A percentile compares a stretch with the other conserved stretches of the same genome.
These are phyloP conservation scores for Gorsachius magnificus DNA, from an alignment of 2,797 vertebrate genomes.

Conservation along the genomic window DNA sequence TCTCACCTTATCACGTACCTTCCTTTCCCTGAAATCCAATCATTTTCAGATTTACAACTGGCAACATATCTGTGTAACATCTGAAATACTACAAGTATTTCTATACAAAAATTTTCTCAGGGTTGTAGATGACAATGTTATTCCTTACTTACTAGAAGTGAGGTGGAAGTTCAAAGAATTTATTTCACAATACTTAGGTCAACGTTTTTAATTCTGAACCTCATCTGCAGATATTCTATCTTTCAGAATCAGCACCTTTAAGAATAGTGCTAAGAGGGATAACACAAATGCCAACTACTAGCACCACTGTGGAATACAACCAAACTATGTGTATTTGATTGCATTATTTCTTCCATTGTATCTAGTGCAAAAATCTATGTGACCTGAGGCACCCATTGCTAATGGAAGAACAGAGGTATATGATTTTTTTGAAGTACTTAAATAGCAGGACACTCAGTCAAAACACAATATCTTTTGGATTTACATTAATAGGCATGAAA, in stretches of 20 bases:
- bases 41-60: not conserved
- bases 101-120: not conserved
- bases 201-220: not conserved
- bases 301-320: not conserved
- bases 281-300: not conserved
- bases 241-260: not conserved
- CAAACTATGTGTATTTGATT: not conserved
- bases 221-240: not conserved
- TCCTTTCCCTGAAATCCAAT: not conserved
- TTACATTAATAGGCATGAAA: not conserved
- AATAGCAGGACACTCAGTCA: not conserved
- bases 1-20: not conserved
- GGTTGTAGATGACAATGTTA: not conserved
- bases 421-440: not conserved
- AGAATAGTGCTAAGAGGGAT: not conserved
- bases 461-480: not conserved
- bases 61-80: not conserved
- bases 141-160: not conserved
- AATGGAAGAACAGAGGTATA: not conserved
- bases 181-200: not conserved
- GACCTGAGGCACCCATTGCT: not conserved
- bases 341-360: not conserved
- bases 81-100: not conserved
- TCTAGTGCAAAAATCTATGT: not conserved
- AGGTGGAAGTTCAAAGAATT: not conserved